These are phyloP conservation scores for Ginglymostoma cirratum DNA, from an alignment of 2,113 vertebrate genomes.

Conservation along the genomic window DNA sequence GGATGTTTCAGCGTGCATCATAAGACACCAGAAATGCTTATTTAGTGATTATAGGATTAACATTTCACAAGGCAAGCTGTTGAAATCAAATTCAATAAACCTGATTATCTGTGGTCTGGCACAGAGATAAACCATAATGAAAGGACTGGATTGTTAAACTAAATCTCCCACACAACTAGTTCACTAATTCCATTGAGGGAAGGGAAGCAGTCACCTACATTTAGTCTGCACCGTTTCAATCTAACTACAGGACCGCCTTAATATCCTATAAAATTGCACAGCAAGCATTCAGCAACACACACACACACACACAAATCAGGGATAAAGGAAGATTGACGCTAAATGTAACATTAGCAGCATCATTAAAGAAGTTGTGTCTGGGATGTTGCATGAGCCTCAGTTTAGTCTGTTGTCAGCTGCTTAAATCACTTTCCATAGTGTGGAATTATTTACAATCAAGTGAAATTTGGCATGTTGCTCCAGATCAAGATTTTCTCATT, in stretches of 20 bases:
- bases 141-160: neutral
- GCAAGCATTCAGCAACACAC: neutral
- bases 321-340: neutral
- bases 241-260: neutral
- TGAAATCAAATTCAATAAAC: neutral
- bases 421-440: neutral
- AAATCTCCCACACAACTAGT: neutral
- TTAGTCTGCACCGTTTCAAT: neutral
- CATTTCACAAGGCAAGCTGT: neutral
- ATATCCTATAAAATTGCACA: neutral
- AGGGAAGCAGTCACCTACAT: neutral
- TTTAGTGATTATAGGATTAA: neutral
- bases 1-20: neutral
- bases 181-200: neutral
- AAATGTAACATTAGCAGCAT: neutral
- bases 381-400: neutral
- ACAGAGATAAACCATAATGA: neutral
- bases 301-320: neutral
- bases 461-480: neutral
- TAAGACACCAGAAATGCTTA: neutral
- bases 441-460: neutral
- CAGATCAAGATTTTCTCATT: neutral
- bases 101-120: neutral
- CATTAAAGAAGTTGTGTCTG: neutral
- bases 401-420: neutral